Evolutionary conservation across 2,888 invertebrate genomes (phyloP), one percentile per base, ranked within the genome.

Genomic region (Choreutis nemorana): DNA sequence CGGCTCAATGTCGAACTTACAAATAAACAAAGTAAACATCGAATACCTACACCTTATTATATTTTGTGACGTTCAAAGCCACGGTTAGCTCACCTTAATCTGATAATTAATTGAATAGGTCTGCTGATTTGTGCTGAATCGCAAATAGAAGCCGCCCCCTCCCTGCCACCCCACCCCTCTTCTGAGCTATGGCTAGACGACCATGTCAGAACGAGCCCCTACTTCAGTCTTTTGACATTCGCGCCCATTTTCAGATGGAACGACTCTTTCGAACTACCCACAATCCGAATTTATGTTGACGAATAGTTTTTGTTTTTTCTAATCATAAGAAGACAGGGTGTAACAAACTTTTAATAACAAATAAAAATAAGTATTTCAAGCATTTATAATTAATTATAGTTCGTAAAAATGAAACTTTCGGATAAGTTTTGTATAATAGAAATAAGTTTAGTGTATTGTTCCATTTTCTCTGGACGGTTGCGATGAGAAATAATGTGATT

Each of bases 21-120:
- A 26, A 26, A 26, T 26, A 14, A 51, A 49, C 42, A 49, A 40
- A 40, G 44, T 41, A 44, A 48, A 48, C 54, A 51, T 44, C 47
- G 34, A 41, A 33, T 45, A 49, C 41, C 44, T 53, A 54, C 49
- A 50, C 50, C 45, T 60, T 53, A 50, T 49, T 48, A 47, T 47
- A 52, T 55, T 56, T 55, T n/a, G 39, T 42, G 50, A 58, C 55
- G 48, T 56, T 55, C 66, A 70, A 68, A 64, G 70, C 55, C 62
- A 57, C 54, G 53, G 45, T 48, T 70, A 55, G 67, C 70, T 71
- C 77, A 75, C 77, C 70, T 78, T 77, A 78, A 79, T 78, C 73
- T 70, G 58, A 75, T 78, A 75, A 79, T 79, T 78, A 78, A 79
- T 79, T 71, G 72, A 73, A 67, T 65, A 58, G 61, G 71, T 68